A percentile compares a stretch with the other conserved stretches of the same genome.
phyloP scores from a whole-genome alignment of 2,797 vertebrate species.

The Siniperca undulata region DNA sequence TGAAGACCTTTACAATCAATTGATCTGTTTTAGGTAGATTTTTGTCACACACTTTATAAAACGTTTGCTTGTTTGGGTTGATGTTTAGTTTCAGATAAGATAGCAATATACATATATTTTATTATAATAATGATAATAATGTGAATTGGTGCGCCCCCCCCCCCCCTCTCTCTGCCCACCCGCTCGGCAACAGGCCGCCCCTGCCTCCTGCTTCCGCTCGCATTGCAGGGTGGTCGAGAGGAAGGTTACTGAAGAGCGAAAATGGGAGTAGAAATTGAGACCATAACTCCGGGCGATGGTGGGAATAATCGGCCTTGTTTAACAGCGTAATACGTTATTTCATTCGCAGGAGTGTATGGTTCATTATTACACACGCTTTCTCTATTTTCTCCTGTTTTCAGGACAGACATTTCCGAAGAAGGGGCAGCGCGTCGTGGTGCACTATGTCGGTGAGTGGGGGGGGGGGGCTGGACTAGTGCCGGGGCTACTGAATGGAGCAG shows the following conservation, averaged over 20 bases:
- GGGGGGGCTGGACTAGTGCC: background rate
- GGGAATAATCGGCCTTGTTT: slow-evolving; percentile 49
- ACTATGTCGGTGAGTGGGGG: slow-evolving; percentile 91
- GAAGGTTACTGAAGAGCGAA: slow-evolving; percentile 58
- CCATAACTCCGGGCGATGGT: slow-evolving; percentile 92
- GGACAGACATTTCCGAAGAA: slow-evolving; percentile 93
- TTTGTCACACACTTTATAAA: background rate
- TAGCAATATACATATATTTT: too few relatives aligned
- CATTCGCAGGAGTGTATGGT: background rate
- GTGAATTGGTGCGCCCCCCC: background rate
- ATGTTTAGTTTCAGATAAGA: background rate
- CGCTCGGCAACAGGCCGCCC: slow-evolving; percentile 50
- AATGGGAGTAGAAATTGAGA: slow-evolving; percentile 93
- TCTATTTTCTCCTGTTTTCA: slow-evolving; percentile 63
- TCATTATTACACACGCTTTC: background rate
- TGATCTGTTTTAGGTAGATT: background rate
- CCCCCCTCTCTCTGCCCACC: slow-evolving; percentile 11
- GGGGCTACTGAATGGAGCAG: background rate
- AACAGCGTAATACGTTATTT: rapidly evolving
- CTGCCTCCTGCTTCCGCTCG: slow-evolving; percentile 64
- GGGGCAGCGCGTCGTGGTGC: slow-evolving; percentile 93
- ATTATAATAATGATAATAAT: background rate
- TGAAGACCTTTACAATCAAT: background rate
- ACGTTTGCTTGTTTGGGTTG: background rate
- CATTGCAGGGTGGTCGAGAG: slow-evolving; percentile 50